Evolutionary conservation across 1,140 invertebrate species (phyloP).

Genomic region (Oreohelix idahoensis): DNA sequence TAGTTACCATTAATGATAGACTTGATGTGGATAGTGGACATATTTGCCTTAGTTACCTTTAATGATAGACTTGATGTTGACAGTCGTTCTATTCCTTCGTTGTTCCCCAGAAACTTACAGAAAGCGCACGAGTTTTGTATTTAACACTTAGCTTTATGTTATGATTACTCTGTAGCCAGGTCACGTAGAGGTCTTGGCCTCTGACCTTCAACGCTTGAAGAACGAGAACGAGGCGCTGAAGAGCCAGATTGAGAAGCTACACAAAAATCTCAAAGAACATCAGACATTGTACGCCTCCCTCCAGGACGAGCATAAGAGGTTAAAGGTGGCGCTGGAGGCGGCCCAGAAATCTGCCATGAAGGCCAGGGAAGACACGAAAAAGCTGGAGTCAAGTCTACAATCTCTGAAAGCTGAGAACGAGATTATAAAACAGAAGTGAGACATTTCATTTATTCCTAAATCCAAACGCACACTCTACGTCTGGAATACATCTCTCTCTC

Average conservation of each 20-base stretch:
- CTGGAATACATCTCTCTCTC: not conserved
- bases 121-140: too few species aligned
- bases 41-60: too few species aligned
- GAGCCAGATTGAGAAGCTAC: conserved; percentile 56
- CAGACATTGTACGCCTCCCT: conserved; percentile 52
- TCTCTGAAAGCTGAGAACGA: conserved; percentile 61
- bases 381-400: conserved; percentile 56
- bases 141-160: too few species aligned
- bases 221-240: conserved; percentile 60
- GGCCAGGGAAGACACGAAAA: conserved; percentile 58
- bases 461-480: not conserved
- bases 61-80: too few species aligned
- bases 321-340: conserved; percentile 60
- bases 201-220: conserved; percentile 58
- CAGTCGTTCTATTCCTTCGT: too few species aligned
- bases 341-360: conserved; percentile 62
- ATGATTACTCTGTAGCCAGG: conserved; percentile 40
- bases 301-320: conserved; percentile 65
- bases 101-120: too few species aligned
- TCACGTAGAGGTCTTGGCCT: conserved; percentile 60
- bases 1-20: too few species aligned
- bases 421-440: conserved; percentile 61
- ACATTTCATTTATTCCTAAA: not conserved
- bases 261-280: conserved; percentile 60
- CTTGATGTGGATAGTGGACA: too few species aligned